These are phyloP conservation scores for Clistopyga incitator DNA, from an alignment of 2,888 invertebrate species.

Conservation along the genomic window DNA sequence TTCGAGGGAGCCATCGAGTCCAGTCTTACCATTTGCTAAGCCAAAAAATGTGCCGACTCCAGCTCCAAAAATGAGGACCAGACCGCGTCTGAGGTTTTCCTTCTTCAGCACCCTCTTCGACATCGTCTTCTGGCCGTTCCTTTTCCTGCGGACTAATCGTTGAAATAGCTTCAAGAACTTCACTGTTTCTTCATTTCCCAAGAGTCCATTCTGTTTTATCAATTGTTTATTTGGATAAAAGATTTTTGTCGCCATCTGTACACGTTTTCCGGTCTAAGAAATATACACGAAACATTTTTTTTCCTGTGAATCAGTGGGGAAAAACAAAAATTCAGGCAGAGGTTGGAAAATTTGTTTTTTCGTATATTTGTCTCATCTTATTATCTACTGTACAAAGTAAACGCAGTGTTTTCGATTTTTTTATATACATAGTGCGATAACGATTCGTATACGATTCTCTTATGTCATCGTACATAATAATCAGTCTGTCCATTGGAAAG, in stretches of 20 bases:
- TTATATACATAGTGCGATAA: conserved; percentile 60
- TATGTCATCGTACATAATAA: background rate
- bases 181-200: conserved; percentile 1
- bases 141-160: conserved; percentile 73
- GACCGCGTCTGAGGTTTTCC: conserved; percentile 64
- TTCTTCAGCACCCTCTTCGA: conserved; percentile 77
- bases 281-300: conserved; percentile 20
- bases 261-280: conserved; percentile 38
- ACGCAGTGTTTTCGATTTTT: conserved; percentile 51
- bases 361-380: conserved; percentile 49
- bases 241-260: conserved; percentile 47
- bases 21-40: conserved; percentile 49
- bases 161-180: conserved; percentile 51
- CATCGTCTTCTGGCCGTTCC: conserved; percentile 78
- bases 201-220: conserved; percentile 22
- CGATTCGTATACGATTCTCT: conserved; percentile 5
- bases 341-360: conserved; percentile 21
- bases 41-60: conserved; percentile 18
- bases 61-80: conserved; percentile 44
- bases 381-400: conserved; percentile 49
- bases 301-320: background rate
- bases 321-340: background rate
- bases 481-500: conserved; percentile 25
- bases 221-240: conserved; percentile 32
- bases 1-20: conserved; percentile 16